Base-by-base conservation (phyloP, 2,113 vertebrate genomes). In the Bolborhynchus lineola region DNA sequence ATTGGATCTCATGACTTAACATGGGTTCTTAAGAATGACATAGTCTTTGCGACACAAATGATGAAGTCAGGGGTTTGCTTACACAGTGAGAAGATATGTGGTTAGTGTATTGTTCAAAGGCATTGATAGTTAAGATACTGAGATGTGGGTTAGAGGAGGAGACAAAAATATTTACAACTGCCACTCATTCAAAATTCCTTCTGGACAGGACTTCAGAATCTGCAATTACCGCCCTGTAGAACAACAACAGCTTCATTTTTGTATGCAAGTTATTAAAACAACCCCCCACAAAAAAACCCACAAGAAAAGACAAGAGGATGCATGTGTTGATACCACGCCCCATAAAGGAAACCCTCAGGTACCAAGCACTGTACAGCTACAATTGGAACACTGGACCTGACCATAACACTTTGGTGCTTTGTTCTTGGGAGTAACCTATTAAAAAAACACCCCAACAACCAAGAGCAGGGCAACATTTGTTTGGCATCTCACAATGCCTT, bases 11-110 rank as follows among this genome's bases (percentile, higher is more conserved):
- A 24, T 15, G 47, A 62, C 20, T 55, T 57, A 15, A 35, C 11
- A 35, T 5, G 79, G 26, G 13, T 80, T 65, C 67, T 80, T 39
- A 28, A 83, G 68, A 63, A 55, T 37, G 15, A 63, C 17, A 3
- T 1, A 39, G 41, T 25, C 79, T 77, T 86, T 88, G n/a, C 26
- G 76, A 37, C 13, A 37, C 4, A 77, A 62, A 76, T 39, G 26
- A 44, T 18, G 42, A 49, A 88, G 39, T 60, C 68, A 55, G 82
- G 26, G 26, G 46, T 67, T 10, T 0, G 1, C 46, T 80, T 17
- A 62, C 33, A 63, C 16, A 55, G 65, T 0, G 0, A 72, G 39
- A 82, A 46, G 29, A 57, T 53, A 14, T 0, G 0, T 75, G 50
- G 55, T 86, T 79, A 29, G 42, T 18, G 19, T 18, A 49, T 33